These are phyloP conservation scores for Aphodius granarius DNA, from an alignment of 2,888 invertebrate genomes.

Conservation along the genomic window DNA sequence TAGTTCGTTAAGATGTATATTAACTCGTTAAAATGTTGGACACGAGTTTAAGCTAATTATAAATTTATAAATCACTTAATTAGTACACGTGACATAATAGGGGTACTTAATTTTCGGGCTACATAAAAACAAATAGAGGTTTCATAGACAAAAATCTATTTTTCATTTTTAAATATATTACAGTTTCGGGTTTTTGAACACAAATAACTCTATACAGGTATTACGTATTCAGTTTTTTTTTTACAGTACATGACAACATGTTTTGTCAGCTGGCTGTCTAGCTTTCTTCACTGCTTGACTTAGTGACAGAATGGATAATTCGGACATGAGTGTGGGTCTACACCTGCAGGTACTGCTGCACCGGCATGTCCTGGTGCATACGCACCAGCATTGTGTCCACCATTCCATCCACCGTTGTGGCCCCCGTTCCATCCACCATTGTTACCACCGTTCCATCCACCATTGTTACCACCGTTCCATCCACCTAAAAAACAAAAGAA, in stretches of 20 bases:
- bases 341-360: constrained; percentile 51
- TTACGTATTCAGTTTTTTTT: constrained; percentile 18
- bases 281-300: no score
- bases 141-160: neutral
- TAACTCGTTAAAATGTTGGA: neutral
- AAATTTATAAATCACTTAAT: neutral
- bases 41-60: no score
- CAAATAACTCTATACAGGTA: constrained; percentile 14
- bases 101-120: neutral
- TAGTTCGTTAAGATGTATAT: neutral
- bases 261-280: constrained; percentile 43
- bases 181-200: constrained; percentile 17
- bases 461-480: no score
- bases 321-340: constrained; percentile 50
- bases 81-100: neutral
- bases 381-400: constrained; percentile 19
- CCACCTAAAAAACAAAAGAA: no score
- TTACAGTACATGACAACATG: constrained; percentile 33
- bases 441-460: neutral
- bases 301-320: constrained; percentile 54
- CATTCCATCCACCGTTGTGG: constrained; percentile 23
- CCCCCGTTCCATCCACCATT: constrained; percentile 27
- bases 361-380: constrained; percentile 28
- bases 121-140: neutral
- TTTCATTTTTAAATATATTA: neutral